Evolutionary conservation across 2,113 vertebrate species (phyloP), one percentile per base, ranked within the genome.

Genomic region (Ciconia maguari): DNA sequence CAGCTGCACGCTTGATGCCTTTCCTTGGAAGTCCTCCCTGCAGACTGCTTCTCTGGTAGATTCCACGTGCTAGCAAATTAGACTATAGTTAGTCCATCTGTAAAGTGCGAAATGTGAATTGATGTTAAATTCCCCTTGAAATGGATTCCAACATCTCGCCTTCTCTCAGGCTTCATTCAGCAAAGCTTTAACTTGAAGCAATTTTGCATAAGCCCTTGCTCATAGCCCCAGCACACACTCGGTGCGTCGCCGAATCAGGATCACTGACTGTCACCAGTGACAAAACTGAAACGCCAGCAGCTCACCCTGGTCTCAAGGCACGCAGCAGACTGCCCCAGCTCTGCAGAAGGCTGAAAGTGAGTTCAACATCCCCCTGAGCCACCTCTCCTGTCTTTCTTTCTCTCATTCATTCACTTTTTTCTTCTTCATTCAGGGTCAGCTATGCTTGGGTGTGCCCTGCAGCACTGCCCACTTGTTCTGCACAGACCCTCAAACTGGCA

Each of bases 31-130:
- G 93, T 20, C 74, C 32, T 81, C 49, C 65, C 74, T 54, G 38
- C 72, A 68, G 60, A 60, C 15, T 87, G 52, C 74, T 87, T 38
- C 71, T 68, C 74, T 57, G 70, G 81, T 76, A 87, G 74, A 54
- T 76, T 57, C 70, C 34, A 69, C 3, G 1, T 65, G 81, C 84
- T 70, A 68, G 74, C 77, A 74, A 95, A 89, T 91, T 64, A 92
- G 48, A 42, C 77, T 82, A 44, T 65, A 89, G 91, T 93, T 85
- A 95, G 93, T 69, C 84, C 70, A 85, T 61, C 93, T 94, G 80
- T 82, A 89, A 94, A 83, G 65, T 60, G 74, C 38, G 5, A 85
- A 92, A 93, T 2, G 16, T 44, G 60, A 95, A 87, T 1, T 60
- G 77, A 71, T 4, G 27, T 58, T 88, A 77, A 90, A 93, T 62